A percentile compares a stretch with the other conserved stretches of the same genome.
Evolutionary conservation across 2,888 invertebrate species (phyloP).

Genomic region (Drosophila antonietae): DNA sequence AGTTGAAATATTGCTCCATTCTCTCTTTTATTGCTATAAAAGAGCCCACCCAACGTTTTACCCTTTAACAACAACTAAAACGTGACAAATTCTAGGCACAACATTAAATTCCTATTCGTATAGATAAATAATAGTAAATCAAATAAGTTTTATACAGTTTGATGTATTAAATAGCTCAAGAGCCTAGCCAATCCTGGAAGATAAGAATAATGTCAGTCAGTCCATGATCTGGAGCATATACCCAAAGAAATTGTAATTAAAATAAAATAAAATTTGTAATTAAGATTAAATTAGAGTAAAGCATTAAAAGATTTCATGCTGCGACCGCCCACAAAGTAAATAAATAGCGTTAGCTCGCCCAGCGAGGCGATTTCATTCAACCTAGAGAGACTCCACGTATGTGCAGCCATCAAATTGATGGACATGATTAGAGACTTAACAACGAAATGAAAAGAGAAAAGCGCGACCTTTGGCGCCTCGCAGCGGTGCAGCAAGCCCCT

Average conservation of each 20-base stretch:
- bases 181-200: not conserved
- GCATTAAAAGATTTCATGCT: constrained; percentile 27
- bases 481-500: constrained; percentile 39
- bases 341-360: constrained; percentile 12
- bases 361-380: constrained; percentile 15
- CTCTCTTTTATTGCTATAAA: not conserved
- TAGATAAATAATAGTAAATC: not conserved
- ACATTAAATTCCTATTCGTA: not conserved
- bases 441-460: constrained; percentile 63
- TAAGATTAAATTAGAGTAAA: constrained; percentile 11
- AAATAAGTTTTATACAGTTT: not conserved
- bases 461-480: constrained; percentile 76
- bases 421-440: constrained; percentile 74
- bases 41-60: not conserved
- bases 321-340: constrained; percentile 46
- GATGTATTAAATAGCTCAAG: not conserved
- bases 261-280: constrained; percentile 8
- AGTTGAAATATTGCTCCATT: accelerated
- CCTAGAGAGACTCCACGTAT: not conserved
- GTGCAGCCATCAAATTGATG: constrained; percentile 73
- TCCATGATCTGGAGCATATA: not conserved
- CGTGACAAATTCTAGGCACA: not conserved
- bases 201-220: not conserved
- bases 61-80: not conserved
- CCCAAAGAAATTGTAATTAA: constrained; percentile 4